Evolutionary conservation across 2,888 invertebrate genomes (phyloP).

Genomic region (Mantis religiosa): DNA sequence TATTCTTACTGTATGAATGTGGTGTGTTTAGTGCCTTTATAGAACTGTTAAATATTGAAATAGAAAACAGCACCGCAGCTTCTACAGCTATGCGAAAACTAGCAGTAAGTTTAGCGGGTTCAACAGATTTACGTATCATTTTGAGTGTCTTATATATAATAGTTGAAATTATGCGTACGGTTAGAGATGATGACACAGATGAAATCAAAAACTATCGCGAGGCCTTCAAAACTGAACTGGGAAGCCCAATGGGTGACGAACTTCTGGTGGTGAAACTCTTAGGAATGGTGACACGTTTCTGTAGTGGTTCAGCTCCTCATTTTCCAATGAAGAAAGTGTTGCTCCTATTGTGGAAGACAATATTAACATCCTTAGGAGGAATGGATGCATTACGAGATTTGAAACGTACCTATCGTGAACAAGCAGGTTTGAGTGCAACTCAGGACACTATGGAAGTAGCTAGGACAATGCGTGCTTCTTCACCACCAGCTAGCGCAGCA

Average conservation of each 20-base stretch:
- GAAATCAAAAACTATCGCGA: constrained; percentile 52
- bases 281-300: constrained; percentile 94
- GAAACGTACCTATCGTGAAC: constrained; percentile 67
- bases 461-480: constrained; percentile 88
- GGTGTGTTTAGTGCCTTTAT: constrained; percentile 88
- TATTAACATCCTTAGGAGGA: constrained; percentile 89
- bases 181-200: constrained; percentile 44
- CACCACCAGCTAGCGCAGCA: constrained; percentile 88
- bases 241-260: constrained; percentile 68
- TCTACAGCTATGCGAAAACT: constrained; percentile 70
- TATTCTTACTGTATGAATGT: constrained; percentile 80
- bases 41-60: constrained; percentile 90
- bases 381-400: constrained; percentile 74
- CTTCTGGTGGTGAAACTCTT: constrained; percentile 82
- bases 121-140: constrained; percentile 85
- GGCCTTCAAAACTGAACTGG: constrained; percentile 59
- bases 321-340: constrained; percentile 99
- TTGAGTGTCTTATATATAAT: constrained; percentile 91
- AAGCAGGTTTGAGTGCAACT: constrained; percentile 63
- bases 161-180: constrained; percentile 86
- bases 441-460: constrained; percentile 94
- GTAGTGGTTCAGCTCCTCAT: constrained; percentile 92
- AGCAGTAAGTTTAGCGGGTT: constrained; percentile 83
- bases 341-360: constrained; percentile 90
- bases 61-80: constrained; percentile 72